phyloP scores from a whole-genome alignment of 2,888 invertebrate genomes.

The Neelides folsomi region DNA sequence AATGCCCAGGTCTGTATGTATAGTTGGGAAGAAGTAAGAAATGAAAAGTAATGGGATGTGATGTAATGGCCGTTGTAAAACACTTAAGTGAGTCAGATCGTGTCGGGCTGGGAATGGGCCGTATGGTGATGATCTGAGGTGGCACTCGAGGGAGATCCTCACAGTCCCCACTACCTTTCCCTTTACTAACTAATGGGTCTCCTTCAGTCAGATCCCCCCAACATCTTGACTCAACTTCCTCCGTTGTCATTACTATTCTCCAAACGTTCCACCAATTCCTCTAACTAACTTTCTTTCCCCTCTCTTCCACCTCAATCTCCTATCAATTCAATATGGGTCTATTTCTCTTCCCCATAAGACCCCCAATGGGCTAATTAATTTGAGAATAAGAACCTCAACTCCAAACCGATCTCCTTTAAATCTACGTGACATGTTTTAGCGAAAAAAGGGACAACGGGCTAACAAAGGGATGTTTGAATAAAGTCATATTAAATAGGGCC shows the following conservation, averaged over 20 bases:
- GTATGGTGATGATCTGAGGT: slow-evolving; percentile 22
- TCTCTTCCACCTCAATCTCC: too few species aligned
- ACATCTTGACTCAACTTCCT: slow-evolving; percentile 9
- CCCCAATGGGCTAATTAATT: too few species aligned
- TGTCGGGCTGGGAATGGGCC: slow-evolving; percentile 14
- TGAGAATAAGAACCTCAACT: too few species aligned
- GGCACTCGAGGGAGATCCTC: slow-evolving; percentile 22
- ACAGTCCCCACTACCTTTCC: slow-evolving; percentile 3
- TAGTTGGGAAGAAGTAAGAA: slow-evolving; percentile 10
- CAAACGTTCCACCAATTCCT: slow-evolving; percentile 7
- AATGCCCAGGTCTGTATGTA: too few species aligned
- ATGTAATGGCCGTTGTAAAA: slow-evolving; percentile 29
- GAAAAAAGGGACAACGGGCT: too few species aligned
- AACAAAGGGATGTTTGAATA: too few species aligned
- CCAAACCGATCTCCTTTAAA: too few species aligned
- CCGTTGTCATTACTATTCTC: slow-evolving; percentile 8
- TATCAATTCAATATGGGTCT: too few species aligned
- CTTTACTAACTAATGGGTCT: slow-evolving; percentile 7
- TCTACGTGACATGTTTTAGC: too few species aligned
- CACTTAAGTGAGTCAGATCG: slow-evolving; percentile 25
- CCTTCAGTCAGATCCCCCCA: slow-evolving; percentile 12
- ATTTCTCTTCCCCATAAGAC: too few species aligned
- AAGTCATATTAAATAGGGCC: too few species aligned
- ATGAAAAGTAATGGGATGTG: slow-evolving; percentile 23
- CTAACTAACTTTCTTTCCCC: too few species aligned